Percentiles rank a stretch among this genome's conserved stretches.
These are phyloP conservation scores for Nysson spinosus DNA, from an alignment of 2,888 invertebrate genomes.

Conservation along the genomic window DNA sequence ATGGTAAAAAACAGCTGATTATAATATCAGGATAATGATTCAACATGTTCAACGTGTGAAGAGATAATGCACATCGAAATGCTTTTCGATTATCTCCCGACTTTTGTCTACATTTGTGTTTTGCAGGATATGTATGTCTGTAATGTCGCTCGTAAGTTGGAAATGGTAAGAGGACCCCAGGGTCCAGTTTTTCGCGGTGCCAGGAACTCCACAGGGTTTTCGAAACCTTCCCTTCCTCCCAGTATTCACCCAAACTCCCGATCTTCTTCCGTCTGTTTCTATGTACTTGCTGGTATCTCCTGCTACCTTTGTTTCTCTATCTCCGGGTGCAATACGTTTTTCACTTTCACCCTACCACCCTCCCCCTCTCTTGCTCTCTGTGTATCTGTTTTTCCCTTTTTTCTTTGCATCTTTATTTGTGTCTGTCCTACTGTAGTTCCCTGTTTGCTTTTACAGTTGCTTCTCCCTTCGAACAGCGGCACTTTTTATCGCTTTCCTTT, in stretches of 20 bases:
- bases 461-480: too few relatives aligned
- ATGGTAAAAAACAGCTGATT: too few relatives aligned
- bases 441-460: neutral
- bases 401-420: constrained; percentile 3
- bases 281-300: too few relatives aligned
- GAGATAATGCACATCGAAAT: constrained; percentile 32
- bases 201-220: constrained; percentile 50
- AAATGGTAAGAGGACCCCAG: constrained; percentile 56
- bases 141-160: constrained; percentile 57
- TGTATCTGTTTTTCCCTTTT: constrained; percentile 7
- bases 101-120: constrained; percentile 47
- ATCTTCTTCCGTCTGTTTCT: too few relatives aligned
- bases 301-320: too few relatives aligned
- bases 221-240: constrained; percentile 26
- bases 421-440: neutral
- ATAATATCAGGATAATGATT: too few relatives aligned
- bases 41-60: too few relatives aligned
- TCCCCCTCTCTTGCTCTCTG: neutral
- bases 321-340: too few relatives aligned
- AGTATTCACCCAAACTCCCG: too few relatives aligned
- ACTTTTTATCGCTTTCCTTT: too few relatives aligned
- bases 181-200: constrained; percentile 53
- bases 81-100: constrained; percentile 48
- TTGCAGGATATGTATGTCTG: constrained; percentile 51
- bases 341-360: neutral